Conservation (phyloP, 53 echinoderm and acorn worm species). For the Temnopleurus reevesii region DNA sequence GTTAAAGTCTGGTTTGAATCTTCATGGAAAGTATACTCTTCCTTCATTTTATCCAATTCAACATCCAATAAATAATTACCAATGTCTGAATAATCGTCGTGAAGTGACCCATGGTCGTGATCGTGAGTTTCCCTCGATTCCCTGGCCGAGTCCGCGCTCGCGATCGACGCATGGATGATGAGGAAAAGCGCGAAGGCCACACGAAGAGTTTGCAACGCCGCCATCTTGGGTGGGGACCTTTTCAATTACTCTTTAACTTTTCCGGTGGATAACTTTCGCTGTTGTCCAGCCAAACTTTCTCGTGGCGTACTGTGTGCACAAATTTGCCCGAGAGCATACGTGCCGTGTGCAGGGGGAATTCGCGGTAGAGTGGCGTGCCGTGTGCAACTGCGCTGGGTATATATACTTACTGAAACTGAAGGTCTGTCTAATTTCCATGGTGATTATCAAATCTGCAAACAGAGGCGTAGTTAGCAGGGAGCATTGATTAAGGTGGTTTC, state of each 20-base stretch:
- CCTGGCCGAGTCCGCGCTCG: background rate
- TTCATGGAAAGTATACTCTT: background rate
- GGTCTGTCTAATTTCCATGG: no score
- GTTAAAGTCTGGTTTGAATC: background rate
- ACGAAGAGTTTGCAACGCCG: background rate
- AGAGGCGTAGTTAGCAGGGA: no score
- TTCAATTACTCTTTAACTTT: background rate
- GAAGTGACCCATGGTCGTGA: background rate
- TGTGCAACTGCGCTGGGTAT: no score
- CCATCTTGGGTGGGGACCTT: background rate
- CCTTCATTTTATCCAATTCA: background rate
- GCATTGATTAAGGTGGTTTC: no score
- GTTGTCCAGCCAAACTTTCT: no score
- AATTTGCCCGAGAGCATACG: no score
- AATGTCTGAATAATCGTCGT: background rate
- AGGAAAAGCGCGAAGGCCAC: background rate
- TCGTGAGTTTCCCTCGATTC: background rate
- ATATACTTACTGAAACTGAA: no score
- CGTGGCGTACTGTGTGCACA: no score
- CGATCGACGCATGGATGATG: background rate
- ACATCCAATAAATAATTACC: slow-evolving; percentile 26
- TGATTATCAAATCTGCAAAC: no score
- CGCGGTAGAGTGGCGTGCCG: no score
- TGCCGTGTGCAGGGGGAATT: no score
- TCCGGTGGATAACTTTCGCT: no score